A percentile compares a stretch with the other conserved stretches of the same genome.
Evolutionary conservation across 2,888 invertebrate genomes (phyloP).

Genomic region (Meiosimyza decipiens): DNA sequence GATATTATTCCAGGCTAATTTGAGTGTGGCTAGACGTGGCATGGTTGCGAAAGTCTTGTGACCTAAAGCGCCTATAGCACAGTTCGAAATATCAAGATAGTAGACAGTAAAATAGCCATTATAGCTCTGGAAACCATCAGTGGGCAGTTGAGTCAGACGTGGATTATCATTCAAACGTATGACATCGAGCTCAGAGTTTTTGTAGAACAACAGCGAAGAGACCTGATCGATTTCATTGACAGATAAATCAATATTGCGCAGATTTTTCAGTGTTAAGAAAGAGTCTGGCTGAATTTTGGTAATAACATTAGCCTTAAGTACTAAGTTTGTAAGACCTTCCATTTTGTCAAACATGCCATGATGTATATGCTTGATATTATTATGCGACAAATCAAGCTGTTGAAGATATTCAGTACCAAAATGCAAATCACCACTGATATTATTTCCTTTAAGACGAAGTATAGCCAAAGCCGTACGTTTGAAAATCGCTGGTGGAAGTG

Average conservation of each 20-base stretch:
- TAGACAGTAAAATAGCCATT: constrained; percentile 74
- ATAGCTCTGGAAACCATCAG: constrained; percentile 74
- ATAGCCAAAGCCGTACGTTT: constrained; percentile 76
- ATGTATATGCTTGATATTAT: constrained; percentile 74
- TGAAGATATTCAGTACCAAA: constrained; percentile 74
- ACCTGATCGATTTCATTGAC: constrained; percentile 77
- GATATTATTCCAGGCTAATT: constrained; percentile 76
- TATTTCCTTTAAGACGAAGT: constrained; percentile 77
- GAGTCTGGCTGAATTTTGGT: constrained; percentile 76
- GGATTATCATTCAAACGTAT: constrained; percentile 79
- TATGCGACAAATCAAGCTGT: constrained; percentile 76
- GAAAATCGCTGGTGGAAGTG: constrained; percentile 74
- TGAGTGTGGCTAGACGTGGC: constrained; percentile 75
- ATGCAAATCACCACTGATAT: constrained; percentile 73
- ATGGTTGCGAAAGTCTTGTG: constrained; percentile 77
- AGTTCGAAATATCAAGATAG: constrained; percentile 79
- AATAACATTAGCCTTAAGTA: constrained; percentile 77
- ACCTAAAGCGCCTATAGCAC: constrained; percentile 74
- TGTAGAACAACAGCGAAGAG: constrained; percentile 75
- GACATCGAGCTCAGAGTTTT: constrained; percentile 76
- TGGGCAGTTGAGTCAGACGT: constrained; percentile 74
- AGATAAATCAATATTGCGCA: constrained; percentile 79
- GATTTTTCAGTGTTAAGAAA: constrained; percentile 74
- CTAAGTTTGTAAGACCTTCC: constrained; percentile 74
- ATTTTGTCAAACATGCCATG: constrained; percentile 75